These are phyloP conservation scores for Dromococcyx pavoninus DNA, from an alignment of 2,797 vertebrate genomes.

Conservation along the genomic window DNA sequence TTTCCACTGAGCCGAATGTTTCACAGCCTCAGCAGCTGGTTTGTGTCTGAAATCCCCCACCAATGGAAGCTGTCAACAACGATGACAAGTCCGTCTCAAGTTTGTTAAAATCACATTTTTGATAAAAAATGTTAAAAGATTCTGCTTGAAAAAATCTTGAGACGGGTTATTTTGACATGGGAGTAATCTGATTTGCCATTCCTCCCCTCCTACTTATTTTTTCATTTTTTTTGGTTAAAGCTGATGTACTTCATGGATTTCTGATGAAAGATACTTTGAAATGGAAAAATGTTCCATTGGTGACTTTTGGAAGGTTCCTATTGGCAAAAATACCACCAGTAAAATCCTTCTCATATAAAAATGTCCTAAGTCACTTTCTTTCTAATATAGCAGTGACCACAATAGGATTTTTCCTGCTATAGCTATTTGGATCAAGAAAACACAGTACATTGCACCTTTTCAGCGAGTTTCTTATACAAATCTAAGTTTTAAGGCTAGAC, in stretches of 20 bases:
- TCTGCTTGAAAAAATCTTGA: not conserved
- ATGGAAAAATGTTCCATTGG: not conserved
- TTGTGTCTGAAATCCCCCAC: not conserved
- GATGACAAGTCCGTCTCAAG: not conserved
- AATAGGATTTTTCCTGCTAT: not conserved
- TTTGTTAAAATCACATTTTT: not conserved
- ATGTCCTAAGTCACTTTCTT: not conserved
- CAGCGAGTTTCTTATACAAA: not conserved
- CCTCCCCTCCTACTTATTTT: not conserved
- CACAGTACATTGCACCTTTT: not conserved
- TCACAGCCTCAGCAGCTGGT: not conserved
- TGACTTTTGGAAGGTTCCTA: not conserved
- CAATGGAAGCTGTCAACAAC: not conserved
- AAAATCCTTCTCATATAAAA: not conserved
- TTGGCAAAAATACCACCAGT: not conserved
- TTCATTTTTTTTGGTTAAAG: not conserved
- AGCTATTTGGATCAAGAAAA: not conserved
- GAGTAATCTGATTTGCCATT: not conserved
- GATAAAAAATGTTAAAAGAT: not conserved
- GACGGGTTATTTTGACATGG: not conserved
- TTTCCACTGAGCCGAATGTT: rapidly evolving
- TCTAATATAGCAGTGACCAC: not conserved
- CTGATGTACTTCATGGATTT: not conserved
- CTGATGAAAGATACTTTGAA: not conserved
- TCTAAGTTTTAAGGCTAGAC: not conserved